Evolutionary conservation across 2,888 invertebrate species (phyloP).

Genomic region (Hylaea fasciaria): DNA sequence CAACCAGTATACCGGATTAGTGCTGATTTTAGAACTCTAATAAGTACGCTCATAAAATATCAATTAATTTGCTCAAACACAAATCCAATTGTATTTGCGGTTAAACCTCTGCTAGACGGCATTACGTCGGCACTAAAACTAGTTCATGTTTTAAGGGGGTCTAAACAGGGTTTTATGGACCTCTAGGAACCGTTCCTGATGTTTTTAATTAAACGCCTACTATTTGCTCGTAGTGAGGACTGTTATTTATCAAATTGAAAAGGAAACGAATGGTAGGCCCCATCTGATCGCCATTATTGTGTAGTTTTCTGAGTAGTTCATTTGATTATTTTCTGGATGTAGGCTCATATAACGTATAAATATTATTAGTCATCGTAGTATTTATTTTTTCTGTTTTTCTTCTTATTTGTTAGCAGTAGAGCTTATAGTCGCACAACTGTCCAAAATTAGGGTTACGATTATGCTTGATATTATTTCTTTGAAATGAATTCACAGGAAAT

Average conservation of each 20-base stretch:
- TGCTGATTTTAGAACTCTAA: background rate
- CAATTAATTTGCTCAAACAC: constrained; percentile 2
- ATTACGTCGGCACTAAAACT: constrained; percentile 10
- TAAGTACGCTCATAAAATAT: background rate
- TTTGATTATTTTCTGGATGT: constrained; percentile 6
- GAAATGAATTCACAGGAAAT: background rate
- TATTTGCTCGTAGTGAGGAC: constrained; percentile 12
- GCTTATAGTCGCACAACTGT: background rate
- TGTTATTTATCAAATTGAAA: constrained; percentile 19
- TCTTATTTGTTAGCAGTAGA: background rate
- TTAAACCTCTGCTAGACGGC: constrained; percentile 18
- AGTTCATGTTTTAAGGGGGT: constrained; percentile 9
- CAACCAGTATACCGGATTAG: background rate
- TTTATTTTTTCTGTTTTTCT: background rate
- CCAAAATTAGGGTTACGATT: too few relatives aligned
- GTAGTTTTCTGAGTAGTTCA: constrained; percentile 12
- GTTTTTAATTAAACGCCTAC: constrained; percentile 32
- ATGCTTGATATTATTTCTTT: background rate
- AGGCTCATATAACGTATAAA: too few relatives aligned
- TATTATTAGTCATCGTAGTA: background rate
- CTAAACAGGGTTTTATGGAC: too few relatives aligned
- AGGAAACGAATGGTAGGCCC: constrained; percentile 5
- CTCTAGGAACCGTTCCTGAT: constrained; percentile 21
- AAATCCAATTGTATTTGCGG: constrained; percentile 2
- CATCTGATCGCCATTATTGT: background rate